These are phyloP conservation scores for Drosophila seclusa DNA, from an alignment of 2,888 invertebrate genomes.

Conservation along the genomic window DNA sequence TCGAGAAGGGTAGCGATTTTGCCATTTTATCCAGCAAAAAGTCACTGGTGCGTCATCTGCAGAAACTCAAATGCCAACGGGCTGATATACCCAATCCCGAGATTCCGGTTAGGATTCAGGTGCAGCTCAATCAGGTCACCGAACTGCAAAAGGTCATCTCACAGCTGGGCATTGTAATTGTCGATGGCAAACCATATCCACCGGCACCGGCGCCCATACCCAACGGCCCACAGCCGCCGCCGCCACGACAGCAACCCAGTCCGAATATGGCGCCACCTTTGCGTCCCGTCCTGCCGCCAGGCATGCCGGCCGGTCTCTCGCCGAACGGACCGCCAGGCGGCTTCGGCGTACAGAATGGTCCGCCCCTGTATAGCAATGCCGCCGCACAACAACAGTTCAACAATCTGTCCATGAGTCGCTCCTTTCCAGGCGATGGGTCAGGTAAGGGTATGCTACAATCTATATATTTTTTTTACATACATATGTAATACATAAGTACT, in stretches of 20 bases:
- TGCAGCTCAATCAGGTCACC: slow-evolving; percentile 92
- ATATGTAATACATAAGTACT: not conserved
- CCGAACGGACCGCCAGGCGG: slow-evolving; percentile 81
- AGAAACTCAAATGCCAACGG: slow-evolving; percentile 92
- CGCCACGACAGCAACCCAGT: slow-evolving; percentile 84
- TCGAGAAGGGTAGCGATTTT: slow-evolving; percentile 93
- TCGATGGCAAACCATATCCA: slow-evolving; percentile 92
- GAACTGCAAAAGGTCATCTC: slow-evolving; percentile 92
- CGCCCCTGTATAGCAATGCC: slow-evolving; percentile 83
- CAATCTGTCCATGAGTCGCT: slow-evolving; percentile 83
- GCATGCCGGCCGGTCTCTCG: slow-evolving; percentile 83
- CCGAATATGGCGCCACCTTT: slow-evolving; percentile 85
- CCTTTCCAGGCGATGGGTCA: slow-evolving; percentile 83
- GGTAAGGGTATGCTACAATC: slow-evolving; percentile 73
- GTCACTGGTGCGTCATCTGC: slow-evolving; percentile 90
- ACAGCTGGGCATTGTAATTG: slow-evolving; percentile 92
- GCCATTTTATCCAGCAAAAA: slow-evolving; percentile 93
- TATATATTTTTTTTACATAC: not conserved
- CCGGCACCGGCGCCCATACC: slow-evolving; percentile 80
- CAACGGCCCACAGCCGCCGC: slow-evolving; percentile 81
- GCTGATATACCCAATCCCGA: slow-evolving; percentile 96
- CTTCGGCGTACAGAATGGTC: slow-evolving; percentile 83
- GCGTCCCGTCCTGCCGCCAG: slow-evolving; percentile 83
- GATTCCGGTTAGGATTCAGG: slow-evolving; percentile 93
- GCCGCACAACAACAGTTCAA: slow-evolving; percentile 83